These are phyloP conservation scores for Ennomos fuscantarius DNA, from an alignment of 2,888 invertebrate genomes.

Conservation along the genomic window DNA sequence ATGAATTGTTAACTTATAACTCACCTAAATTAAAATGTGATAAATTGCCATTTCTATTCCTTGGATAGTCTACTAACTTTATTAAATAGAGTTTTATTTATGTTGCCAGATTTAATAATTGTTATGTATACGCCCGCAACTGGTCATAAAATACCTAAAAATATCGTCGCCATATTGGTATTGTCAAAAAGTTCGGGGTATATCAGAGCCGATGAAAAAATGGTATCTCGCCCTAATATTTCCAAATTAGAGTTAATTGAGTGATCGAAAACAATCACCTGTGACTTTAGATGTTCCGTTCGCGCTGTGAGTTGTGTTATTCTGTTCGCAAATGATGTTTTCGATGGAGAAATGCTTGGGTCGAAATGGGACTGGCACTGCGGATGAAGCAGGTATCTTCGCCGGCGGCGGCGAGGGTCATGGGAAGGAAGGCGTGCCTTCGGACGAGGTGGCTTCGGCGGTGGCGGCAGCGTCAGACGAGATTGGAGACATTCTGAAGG, in stretches of 20 bases:
- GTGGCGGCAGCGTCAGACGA: conserved; percentile 78
- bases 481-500: conserved; percentile 79
- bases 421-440: conserved; percentile 63
- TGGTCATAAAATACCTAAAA: conserved; percentile 83
- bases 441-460: conserved; percentile 74
- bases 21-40: too few relatives aligned
- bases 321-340: conserved; percentile 80
- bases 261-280: conserved; percentile 67
- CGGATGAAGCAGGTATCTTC: conserved; percentile 63
- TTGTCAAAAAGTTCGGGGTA: conserved; percentile 82
- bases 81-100: conserved; percentile 9
- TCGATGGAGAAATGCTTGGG: conserved; percentile 78
- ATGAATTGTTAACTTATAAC: too few relatives aligned
- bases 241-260: conserved; percentile 65
- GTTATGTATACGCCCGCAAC: conserved; percentile 62
- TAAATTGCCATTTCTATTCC: too few relatives aligned
- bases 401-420: conserved; percentile 63
- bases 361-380: conserved; percentile 64
- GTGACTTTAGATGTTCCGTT: conserved; percentile 81
- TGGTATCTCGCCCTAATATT: conserved; percentile 73
- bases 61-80: not conserved
- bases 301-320: conserved; percentile 68
- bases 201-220: conserved; percentile 79
- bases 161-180: conserved; percentile 86
- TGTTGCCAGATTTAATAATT: conserved; percentile 62